phyloP scores from a whole-genome alignment of 2,113 vertebrate species.

The Sander lucioperca region DNA sequence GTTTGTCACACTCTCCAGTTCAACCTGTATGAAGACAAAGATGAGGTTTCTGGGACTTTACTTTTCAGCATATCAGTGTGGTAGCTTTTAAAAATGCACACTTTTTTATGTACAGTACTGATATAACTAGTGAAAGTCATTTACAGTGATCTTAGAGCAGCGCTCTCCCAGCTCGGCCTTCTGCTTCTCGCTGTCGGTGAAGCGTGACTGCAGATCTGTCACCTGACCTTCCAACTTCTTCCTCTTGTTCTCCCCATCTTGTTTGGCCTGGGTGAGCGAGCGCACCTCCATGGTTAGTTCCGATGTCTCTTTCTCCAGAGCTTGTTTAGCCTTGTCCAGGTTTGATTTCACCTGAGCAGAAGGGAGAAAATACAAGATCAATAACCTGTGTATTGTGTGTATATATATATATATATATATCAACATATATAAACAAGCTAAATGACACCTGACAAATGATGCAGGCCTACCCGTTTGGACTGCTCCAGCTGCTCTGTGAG shows the following conservation, averaged over 20 bases:
- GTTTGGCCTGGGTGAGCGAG: constrained; percentile 88
- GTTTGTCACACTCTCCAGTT: constrained; percentile 91
- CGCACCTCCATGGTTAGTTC: constrained; percentile 90
- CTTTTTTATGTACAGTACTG: not conserved
- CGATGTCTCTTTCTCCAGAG: constrained; percentile 92
- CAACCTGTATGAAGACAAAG: constrained; percentile 79
- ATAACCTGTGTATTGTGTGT: not conserved
- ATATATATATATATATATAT: too few species aligned
- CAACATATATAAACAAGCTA: not conserved
- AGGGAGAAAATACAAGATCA: not conserved
- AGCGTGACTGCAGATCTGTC: constrained; percentile 92
- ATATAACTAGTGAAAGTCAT: not conserved
- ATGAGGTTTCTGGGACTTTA: accelerated
- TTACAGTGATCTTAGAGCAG: constrained; percentile 92
- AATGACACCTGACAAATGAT: not conserved
- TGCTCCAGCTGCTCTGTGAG: constrained; percentile 95
- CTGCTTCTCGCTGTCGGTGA: constrained; percentile 88
- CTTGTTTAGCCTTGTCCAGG: constrained; percentile 94
- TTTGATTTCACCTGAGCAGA: constrained; percentile 89
- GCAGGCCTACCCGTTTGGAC: constrained; percentile 89
- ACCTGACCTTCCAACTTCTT: constrained; percentile 95
- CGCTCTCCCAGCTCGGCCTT: constrained; percentile 92
- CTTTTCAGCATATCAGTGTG: accelerated
- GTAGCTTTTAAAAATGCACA: not conserved
- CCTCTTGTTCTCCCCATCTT: constrained; percentile 95